Percentiles rank a stretch among this genome's conserved stretches.
Evolutionary conservation across 2,797 vertebrate species (phyloP).

Genomic region (Fistularia commersonii): DNA sequence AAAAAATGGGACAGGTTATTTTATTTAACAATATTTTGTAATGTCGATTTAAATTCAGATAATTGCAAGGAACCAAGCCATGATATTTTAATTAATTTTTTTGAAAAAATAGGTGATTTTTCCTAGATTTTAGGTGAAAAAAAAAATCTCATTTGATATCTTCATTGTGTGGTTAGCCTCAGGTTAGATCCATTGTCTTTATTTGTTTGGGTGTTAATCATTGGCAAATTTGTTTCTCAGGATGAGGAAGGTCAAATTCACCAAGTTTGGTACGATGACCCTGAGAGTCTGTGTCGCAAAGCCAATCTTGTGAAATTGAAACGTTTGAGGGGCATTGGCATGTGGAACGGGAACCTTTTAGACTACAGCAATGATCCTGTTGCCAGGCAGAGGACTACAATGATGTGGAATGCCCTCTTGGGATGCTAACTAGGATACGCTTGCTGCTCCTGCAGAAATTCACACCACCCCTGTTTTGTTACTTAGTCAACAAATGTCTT

Average conservation of each 20-base stretch:
- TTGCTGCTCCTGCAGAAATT: conserved; percentile 20
- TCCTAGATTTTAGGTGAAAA: no score
- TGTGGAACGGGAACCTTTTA: conserved; percentile 92
- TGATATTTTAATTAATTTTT: no score
- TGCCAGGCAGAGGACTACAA: conserved; percentile 79
- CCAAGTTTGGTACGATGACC: conserved; percentile 94
- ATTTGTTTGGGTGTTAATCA: background rate
- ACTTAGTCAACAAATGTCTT: conserved; percentile 41
- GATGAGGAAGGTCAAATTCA: conserved; percentile 78
- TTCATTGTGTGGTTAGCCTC: background rate
- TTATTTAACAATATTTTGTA: no score
- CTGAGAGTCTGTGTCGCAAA: conserved; percentile 86
- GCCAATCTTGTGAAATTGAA: conserved; percentile 65
- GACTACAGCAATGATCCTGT: conserved; percentile 80
- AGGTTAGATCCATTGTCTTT: conserved; percentile 5
- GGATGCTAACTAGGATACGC: conserved; percentile 52
- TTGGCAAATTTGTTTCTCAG: conserved; percentile 56
- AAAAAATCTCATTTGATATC: no score
- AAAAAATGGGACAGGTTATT: no score
- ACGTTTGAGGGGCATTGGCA: conserved; percentile 85
- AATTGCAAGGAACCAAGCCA: no score
- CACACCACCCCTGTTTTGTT: conserved; percentile 35
- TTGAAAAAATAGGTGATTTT: no score
- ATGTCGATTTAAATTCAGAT: no score
- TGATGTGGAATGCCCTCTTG: conserved; percentile 88